Base-by-base conservation (phyloP, 2,797 vertebrate species). In the Gobio occitaniae region DNA sequence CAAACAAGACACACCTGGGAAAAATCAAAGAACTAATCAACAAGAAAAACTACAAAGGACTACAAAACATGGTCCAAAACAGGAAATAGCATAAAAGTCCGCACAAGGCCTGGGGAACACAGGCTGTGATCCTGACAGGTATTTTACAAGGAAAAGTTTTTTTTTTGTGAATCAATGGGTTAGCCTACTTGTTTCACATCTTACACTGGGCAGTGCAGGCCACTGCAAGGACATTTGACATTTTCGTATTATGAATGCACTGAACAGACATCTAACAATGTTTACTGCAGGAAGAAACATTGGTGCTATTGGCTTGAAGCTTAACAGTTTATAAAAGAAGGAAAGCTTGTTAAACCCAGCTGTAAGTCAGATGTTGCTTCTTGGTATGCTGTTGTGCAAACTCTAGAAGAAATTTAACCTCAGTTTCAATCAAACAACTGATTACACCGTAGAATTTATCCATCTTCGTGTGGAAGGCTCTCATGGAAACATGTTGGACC, bases 311-410 rank as follows among this genome's bases (percentile, higher is more conserved):
- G 74, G 74, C 63, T 77, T 11, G 4, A 56, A 70, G 38, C 50
- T 59, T 59, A 38, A 78, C 50, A 59, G 38, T 78, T 78, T 78
- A 70, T 59, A 21, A 56, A 59, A 41, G 17, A 80, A 36, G 47
- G 11, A 47, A 54, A 69, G 12, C 74, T 77, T 69, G 74, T 69
- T 77, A 69, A 77, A 69, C n/a, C 63, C 82, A 84, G 63, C 74
- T 84, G 74, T 41, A 78, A 68, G 50, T 84, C 82, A 69, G 74
- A 84, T 84, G 74, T 69, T 84, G 7, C n/a, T 52, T 68, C 48
- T 76, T 52, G 59, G 71, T 50, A 75, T 75, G 71, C 32, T 77
- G 48, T 84, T 78, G 36, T 84, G 21, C 16, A 21, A 69, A 84
- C 61, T 77, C 61, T 32, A 63, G 41, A 83, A 47, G 70, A 82